These are phyloP conservation scores for Antitype chi DNA, from an alignment of 2,888 invertebrate genomes.

Conservation along the genomic window DNA sequence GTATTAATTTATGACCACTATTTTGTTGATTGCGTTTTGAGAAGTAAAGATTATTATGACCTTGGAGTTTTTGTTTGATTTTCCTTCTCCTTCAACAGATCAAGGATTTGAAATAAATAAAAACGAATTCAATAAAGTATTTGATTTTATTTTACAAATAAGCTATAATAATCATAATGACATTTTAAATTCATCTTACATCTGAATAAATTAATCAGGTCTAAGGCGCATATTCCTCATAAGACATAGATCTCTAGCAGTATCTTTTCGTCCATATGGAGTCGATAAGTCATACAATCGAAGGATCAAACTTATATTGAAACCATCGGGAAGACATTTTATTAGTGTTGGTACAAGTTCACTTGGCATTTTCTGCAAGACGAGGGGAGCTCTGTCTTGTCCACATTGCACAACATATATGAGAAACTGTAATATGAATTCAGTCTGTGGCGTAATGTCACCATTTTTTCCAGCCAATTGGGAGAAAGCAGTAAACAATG, in stretches of 20 bases:
- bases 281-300: slow-evolving; percentile 95
- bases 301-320: slow-evolving; percentile 93
- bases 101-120: slow-evolving; percentile 26
- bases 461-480: slow-evolving; percentile 93
- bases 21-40: slow-evolving; percentile 80
- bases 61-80: slow-evolving; percentile 62
- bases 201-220: slow-evolving; percentile 80
- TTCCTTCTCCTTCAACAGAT: slow-evolving; percentile 34
- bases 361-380: slow-evolving; percentile 94
- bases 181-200: slow-evolving; percentile 21
- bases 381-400: slow-evolving; percentile 92
- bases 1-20: slow-evolving; percentile 79
- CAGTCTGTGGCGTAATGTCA: slow-evolving; percentile 95
- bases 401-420: slow-evolving; percentile 94
- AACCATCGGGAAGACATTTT: slow-evolving; percentile 94
- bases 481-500: slow-evolving; percentile 93
- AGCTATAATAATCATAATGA: slow-evolving; percentile 21
- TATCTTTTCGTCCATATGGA: slow-evolving; percentile 94
- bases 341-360: slow-evolving; percentile 95
- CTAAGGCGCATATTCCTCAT: slow-evolving; percentile 95
- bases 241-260: slow-evolving; percentile 96
- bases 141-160: slow-evolving; percentile 53
- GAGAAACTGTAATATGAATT: slow-evolving; percentile 95
- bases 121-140: neutral
- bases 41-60: slow-evolving; percentile 78